Percentiles rank a stretch among this genome's conserved stretches.
These are phyloP conservation scores for Trichonephila inaurata DNA, from an alignment of 1,140 invertebrate species.

Conservation along the genomic window DNA sequence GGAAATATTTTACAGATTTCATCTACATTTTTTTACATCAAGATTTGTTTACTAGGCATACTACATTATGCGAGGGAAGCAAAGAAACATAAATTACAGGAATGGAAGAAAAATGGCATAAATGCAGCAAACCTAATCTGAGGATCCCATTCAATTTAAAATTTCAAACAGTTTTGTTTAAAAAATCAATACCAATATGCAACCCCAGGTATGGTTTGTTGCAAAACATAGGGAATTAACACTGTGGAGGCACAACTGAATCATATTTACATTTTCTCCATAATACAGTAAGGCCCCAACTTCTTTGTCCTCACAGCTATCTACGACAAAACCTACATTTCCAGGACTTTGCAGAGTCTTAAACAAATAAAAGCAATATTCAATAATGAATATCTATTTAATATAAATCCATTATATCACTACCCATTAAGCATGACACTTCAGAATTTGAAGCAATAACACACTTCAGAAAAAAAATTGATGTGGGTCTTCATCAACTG, in stretches of 20 bases:
- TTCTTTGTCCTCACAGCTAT: slow-evolving; percentile 58
- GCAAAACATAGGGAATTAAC: slow-evolving; percentile 27
- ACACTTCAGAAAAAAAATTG: background rate
- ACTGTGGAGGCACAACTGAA: background rate
- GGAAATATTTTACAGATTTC: no score
- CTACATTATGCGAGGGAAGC: background rate
- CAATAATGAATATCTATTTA: slow-evolving; percentile 2
- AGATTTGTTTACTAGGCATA: no score
- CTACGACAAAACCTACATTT: slow-evolving; percentile 35
- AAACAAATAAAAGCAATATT: slow-evolving; percentile 16
- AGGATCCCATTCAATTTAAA: slow-evolving; percentile 18
- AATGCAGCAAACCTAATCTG: slow-evolving; percentile 43
- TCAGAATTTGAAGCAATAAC: background rate
- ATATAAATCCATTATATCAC: background rate
- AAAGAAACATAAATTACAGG: background rate
- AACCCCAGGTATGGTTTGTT: slow-evolving; percentile 40
- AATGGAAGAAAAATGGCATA: background rate
- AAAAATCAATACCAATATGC: background rate
- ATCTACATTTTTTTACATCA: no score
- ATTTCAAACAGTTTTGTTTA: background rate
- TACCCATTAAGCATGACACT: background rate
- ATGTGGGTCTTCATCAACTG: background rate
- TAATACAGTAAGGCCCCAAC: slow-evolving; percentile 51
- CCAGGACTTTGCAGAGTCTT: slow-evolving; percentile 42
- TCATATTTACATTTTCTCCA: slow-evolving; percentile 57